Base-by-base conservation (phyloP, 1,140 invertebrate species). In the Zaprionus ghesquierei region DNA sequence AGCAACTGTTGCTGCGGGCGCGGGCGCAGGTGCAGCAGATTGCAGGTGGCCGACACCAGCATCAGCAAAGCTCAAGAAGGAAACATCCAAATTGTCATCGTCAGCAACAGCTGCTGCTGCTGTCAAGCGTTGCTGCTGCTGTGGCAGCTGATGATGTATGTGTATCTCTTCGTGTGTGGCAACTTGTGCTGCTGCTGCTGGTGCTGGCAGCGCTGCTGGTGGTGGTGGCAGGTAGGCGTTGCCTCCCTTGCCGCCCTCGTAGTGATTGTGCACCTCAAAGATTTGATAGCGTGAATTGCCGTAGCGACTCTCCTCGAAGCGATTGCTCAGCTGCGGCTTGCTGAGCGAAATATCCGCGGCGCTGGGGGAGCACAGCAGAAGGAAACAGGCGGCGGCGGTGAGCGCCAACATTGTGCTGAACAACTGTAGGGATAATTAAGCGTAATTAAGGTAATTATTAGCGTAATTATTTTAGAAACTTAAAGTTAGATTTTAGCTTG, bases 231-330 rank as follows among this genome's bases (percentile, higher is more conserved):
- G 35, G 35, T 89, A 79, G 29, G 69, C 62, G 25, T 66, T 59
- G 8, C 38, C 58, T 25, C n/a, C 35, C 15, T 41, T 41, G 6
- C 75, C 79, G 59, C 60, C 78, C 44, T 72, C 58, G 23, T 90
- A 84, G 10, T 90, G 82, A 54, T 90, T 90, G 69, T 90, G 89
- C 25, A 90, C 89, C 79, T 90, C 89, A 20, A 89, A 90, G 27
- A 90, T 82, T 53, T 90, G 89, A 55, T 90, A 90, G 50, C 76
- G 75, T 2, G 85, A 89, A 31, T 85, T 77, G 33, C 62, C 85
- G 27, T 85, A 90, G 41, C 51, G 84, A 29, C 79, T 75, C 62
- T 90, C 87, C 75, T 90, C 75, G 44, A 90, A 90, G 20, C 71
- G 69, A 15, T 41, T 41, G 15, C 61, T 58, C 56, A 35, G 31